A percentile compares a stretch with the other conserved stretches of the same genome.
These are phyloP conservation scores for Tipula vernalis DNA, from an alignment of 2,888 invertebrate genomes.

Conservation along the genomic window DNA sequence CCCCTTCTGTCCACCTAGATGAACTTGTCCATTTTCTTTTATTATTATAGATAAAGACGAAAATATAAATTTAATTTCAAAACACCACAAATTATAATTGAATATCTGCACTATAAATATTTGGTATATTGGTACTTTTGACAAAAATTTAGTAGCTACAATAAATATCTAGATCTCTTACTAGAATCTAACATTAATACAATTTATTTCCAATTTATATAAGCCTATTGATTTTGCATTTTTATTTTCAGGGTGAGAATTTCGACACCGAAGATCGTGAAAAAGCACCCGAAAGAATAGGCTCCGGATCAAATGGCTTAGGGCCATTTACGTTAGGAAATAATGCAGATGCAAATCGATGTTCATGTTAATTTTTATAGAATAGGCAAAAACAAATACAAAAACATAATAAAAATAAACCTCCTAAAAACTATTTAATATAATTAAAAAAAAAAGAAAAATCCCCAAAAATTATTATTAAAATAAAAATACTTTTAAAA, in stretches of 20 bases:
- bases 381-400: neutral
- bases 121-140: no score
- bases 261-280: conserved; percentile 33
- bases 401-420: neutral
- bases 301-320: conserved; percentile 29
- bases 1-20: no score
- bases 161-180: no score
- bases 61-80: no score
- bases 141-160: no score
- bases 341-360: conserved; percentile 32
- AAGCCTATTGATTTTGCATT: neutral
- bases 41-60: no score
- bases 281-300: conserved; percentile 32
- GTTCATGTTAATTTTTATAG: conserved; percentile 30
- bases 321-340: conserved; percentile 34
- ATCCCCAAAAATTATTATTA: neutral
- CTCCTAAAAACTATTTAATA: neutral
- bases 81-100: no score
- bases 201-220: no score
- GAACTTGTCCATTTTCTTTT: no score
- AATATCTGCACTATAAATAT: no score
- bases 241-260: conserved; percentile 31
- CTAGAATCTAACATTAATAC: no score
- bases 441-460: neutral
- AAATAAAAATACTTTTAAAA: neutral